phyloP scores from a whole-genome alignment of 2,888 invertebrate species.

The Harpalus rufipes region DNA sequence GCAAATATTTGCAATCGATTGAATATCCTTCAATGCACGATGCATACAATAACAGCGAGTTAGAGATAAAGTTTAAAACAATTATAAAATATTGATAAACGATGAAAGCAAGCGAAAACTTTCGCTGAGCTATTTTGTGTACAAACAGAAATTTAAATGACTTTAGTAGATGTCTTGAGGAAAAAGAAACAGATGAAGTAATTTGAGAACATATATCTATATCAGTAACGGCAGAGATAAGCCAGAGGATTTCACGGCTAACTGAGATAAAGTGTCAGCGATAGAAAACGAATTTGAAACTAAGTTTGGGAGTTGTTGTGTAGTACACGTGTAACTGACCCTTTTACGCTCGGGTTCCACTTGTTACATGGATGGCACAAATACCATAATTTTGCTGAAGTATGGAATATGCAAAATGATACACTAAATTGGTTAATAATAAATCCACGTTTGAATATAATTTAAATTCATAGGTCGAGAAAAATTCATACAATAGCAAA shows the following conservation, averaged over 20 bases:
- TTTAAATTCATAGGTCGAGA: no score
- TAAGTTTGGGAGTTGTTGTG: conserved; percentile 56
- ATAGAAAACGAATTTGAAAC: conserved; percentile 55
- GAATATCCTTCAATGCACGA: conserved; percentile 19
- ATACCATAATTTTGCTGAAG: no score
- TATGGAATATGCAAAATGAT: no score
- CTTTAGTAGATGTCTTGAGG: conserved; percentile 4
- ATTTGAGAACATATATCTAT: conserved; percentile 38
- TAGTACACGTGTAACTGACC: conserved; percentile 52
- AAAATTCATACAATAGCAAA: no score
- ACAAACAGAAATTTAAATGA: conserved; percentile 15
- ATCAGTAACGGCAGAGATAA: conserved; percentile 22
- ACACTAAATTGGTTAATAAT: no score
- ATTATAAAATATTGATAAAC: conserved; percentile 22
- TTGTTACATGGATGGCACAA: neutral
- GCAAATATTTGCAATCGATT: conserved; percentile 37
- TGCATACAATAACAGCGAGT: conserved; percentile 11
- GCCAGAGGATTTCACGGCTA: conserved; percentile 39
- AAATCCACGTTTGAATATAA: no score
- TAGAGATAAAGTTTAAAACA: conserved; percentile 32
- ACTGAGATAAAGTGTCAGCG: conserved; percentile 59
- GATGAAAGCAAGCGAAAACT: neutral
- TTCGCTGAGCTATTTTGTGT: neutral
- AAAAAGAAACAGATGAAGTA: conserved; percentile 21
- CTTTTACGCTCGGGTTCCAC: conserved; percentile 8